Conservation (phyloP, 2,888 invertebrate species). For the Dioctria linearis region DNA sequence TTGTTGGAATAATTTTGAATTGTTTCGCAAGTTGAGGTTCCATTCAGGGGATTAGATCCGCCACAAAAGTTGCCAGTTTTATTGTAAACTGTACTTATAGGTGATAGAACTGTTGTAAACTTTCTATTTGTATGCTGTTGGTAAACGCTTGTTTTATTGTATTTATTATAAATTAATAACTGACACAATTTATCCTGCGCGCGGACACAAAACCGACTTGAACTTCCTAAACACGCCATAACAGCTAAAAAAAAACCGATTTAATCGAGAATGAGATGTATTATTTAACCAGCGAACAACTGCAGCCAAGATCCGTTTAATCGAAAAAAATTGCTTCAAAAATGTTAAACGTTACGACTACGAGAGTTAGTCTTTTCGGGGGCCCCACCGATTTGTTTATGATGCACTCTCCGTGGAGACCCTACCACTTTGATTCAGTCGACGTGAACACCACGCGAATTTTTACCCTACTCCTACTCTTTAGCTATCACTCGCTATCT, state of each 20-base stretch:
- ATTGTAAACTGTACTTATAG: background rate
- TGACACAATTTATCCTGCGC: conserved; percentile 85
- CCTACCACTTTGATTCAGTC: conserved; percentile 48
- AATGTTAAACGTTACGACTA: conserved; percentile 3
- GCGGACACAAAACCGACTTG: conserved; percentile 85
- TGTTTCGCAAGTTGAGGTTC: background rate
- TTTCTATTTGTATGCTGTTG: conserved; percentile 16
- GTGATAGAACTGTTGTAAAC: background rate
- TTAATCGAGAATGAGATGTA: too few species aligned
- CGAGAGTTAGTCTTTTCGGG: conserved; percentile 54
- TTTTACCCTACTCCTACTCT: conserved; percentile 35
- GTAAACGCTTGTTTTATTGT: conserved; percentile 33
- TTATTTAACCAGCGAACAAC: background rate
- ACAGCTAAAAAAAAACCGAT: conserved; percentile 72
- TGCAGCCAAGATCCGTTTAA: background rate
- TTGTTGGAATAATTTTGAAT: conserved; percentile 39
- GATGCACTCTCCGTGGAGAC: conserved; percentile 35
- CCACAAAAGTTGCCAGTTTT: background rate
- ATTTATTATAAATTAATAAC: conserved; percentile 77
- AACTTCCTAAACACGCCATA: conserved; percentile 85
- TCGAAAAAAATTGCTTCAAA: conserved; percentile 12
- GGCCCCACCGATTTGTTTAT: conserved; percentile 55
- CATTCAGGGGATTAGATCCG: background rate
- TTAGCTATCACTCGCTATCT: conserved; percentile 5
- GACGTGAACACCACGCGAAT: conserved; percentile 25